Base-by-base conservation (phyloP, 2,888 invertebrate genomes). In the Acanthococcus lagerstroemiae region DNA sequence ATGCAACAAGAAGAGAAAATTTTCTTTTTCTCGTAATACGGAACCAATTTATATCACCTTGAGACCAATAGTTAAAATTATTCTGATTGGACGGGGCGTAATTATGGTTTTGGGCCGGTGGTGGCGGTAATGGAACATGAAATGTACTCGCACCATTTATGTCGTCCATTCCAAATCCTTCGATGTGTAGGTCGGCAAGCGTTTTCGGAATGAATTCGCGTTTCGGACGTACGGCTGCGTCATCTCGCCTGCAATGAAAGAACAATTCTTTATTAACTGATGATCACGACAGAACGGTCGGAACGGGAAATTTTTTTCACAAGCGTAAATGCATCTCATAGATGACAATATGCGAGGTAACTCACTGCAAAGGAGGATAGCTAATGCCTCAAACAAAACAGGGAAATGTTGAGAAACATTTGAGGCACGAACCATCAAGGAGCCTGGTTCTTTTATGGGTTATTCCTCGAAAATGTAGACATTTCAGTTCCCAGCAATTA, bases 191-290 rank as follows among this genome's bases (percentile, higher is more conserved):
- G 79, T 93, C 93, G 69, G 88, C 83, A 73, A 94, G 80, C 68
- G 91, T 88, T 82, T 93, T 94, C 74, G 94, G 93, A 74, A 89
- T 84, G 78, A 93, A 95, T 79, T 93, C 92, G 78, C 86, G 75
- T 80, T 90, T 90, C 72, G 93, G 93, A 79, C 90, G 87, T 79
- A 82, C 84, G 72, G 87, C 88, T 68, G 93, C 92, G 77, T 93
- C 93, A 73, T 90, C 88, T 79, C 89, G 90, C 81, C 90, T 90
- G 75, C 15, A 57, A 68, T 52, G 9, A 6, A 12, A n/a, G 12
- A 19, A 4, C 12, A 4, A 6, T 6, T 26, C 6, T 7, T 9
- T 15, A 25, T 12, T 24, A 55, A 19, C 6, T 21, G 6, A 12
- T 12, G 6, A 55, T 22, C 15, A 46, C 22, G 17, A 5, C 7